Conservation (phyloP, 1,140 invertebrate genomes). For the Chrysomallon squamiferum region DNA sequence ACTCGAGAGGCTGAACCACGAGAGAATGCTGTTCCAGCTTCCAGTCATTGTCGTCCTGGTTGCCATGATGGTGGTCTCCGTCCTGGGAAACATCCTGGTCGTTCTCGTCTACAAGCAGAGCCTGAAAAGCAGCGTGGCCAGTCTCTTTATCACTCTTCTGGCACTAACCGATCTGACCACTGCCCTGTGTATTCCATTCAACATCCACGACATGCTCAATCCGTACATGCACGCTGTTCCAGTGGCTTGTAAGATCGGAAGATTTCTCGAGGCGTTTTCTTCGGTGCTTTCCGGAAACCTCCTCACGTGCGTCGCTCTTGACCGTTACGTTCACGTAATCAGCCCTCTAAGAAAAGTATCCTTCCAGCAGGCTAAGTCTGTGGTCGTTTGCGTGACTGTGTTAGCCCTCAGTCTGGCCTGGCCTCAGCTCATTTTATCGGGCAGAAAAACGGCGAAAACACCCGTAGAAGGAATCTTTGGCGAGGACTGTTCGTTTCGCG, state of each 20-base stretch:
- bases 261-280: not conserved
- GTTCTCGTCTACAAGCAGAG: not conserved
- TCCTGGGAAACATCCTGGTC: not conserved
- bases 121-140: not conserved
- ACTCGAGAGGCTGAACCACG: not conserved
- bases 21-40: not conserved
- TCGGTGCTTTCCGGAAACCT: not conserved
- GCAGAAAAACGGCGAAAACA: slow-evolving; percentile 17
- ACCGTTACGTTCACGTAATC: not conserved
- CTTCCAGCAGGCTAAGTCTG: slow-evolving; percentile 9
- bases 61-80: not conserved
- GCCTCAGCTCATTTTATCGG: slow-evolving; percentile 19
- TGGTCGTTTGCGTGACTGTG: slow-evolving; percentile 7
- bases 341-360: slow-evolving; percentile 6
- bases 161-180: not conserved
- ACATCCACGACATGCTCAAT: not conserved
- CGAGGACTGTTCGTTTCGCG: slow-evolving; percentile 16
- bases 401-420: slow-evolving; percentile 13
- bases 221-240: not conserved
- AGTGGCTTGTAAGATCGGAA: not conserved
- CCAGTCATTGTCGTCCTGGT: not conserved
- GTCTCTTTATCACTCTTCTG: not conserved
- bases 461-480: slow-evolving; percentile 11
- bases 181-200: not conserved
- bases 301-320: not conserved